These are phyloP conservation scores for Salvator merianae DNA, from an alignment of 2,113 vertebrate genomes.

Conservation along the genomic window DNA sequence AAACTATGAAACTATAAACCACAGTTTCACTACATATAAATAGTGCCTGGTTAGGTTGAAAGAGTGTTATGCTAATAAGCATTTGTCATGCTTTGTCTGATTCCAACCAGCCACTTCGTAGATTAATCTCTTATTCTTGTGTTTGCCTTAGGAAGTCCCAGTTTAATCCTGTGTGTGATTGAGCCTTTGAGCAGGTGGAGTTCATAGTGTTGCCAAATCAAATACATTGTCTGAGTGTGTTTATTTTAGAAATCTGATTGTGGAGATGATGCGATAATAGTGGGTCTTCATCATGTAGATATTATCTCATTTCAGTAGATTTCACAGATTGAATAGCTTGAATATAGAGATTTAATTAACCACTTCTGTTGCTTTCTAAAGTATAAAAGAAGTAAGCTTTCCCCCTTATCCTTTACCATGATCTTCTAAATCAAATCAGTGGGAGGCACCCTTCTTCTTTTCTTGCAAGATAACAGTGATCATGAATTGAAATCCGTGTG, in stretches of 20 bases:
- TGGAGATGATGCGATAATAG: not conserved
- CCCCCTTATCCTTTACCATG: not conserved
- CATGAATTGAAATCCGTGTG: too few relatives aligned
- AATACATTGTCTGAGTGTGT: constrained; percentile 13
- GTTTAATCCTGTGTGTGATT: constrained; percentile 10
- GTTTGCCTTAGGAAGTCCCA: constrained; percentile 1
- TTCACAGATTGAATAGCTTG: not conserved
- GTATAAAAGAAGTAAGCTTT: not conserved
- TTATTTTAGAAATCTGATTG: constrained; percentile 11
- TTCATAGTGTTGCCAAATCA: constrained; percentile 1
- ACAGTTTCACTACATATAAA: not conserved
- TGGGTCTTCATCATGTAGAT: not conserved
- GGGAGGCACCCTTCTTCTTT: not conserved
- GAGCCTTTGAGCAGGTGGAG: constrained; percentile 23
- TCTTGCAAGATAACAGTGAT: not conserved
- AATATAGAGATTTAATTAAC: not conserved
- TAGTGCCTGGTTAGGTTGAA: not conserved
- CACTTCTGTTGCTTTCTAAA: not conserved
- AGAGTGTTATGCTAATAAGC: not conserved
- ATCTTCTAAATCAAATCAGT: not conserved
- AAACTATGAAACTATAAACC: too few relatives aligned
- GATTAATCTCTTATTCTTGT: constrained; percentile 36
- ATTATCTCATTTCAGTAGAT: not conserved
- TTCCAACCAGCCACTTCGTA: constrained; percentile 22
- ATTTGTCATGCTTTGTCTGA: constrained; percentile 15